Percentiles rank a stretch among this genome's conserved stretches.
phyloP scores from a whole-genome alignment of 2,797 vertebrate genomes.

The Premnoplex brunnescens region DNA sequence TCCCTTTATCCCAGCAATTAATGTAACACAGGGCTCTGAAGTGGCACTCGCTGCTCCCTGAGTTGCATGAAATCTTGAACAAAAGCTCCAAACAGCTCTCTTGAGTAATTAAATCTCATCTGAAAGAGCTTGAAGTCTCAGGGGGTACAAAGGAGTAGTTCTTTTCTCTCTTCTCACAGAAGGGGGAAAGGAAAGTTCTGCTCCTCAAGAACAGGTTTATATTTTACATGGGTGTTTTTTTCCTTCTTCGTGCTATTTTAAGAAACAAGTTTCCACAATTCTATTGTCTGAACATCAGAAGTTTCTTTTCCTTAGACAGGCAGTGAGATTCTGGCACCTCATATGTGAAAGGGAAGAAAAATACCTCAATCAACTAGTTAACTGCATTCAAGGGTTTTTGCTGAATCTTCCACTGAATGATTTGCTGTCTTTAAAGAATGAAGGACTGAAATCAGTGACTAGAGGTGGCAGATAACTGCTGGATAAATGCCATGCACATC shows the following conservation, averaged over 20 bases:
- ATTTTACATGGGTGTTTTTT: neutral
- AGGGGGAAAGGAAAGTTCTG: neutral
- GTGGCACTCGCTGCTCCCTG: constrained; percentile 2
- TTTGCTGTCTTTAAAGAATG: neutral
- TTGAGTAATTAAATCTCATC: neutral
- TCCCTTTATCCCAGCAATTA: neutral
- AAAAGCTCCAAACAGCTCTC: constrained; percentile 21
- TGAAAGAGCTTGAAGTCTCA: neutral
- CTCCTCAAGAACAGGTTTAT: neutral
- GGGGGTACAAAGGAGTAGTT: neutral
- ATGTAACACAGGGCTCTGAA: neutral
- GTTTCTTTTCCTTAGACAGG: neutral
- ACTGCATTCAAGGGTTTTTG: neutral
- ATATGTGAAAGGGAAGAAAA: neutral
- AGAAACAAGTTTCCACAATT: neutral
- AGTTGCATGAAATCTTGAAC: neutral
- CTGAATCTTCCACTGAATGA: neutral
- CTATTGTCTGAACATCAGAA: neutral
- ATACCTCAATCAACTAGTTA: neutral
- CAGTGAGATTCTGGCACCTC: neutral
- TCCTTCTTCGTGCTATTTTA: neutral
- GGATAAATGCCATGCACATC: neutral
- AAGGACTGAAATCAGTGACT: neutral
- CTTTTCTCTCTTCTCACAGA: neutral
- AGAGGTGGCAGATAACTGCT: neutral